phyloP scores from a whole-genome alignment of 2,113 vertebrate genomes.

The Pachyramphus minor region DNA sequence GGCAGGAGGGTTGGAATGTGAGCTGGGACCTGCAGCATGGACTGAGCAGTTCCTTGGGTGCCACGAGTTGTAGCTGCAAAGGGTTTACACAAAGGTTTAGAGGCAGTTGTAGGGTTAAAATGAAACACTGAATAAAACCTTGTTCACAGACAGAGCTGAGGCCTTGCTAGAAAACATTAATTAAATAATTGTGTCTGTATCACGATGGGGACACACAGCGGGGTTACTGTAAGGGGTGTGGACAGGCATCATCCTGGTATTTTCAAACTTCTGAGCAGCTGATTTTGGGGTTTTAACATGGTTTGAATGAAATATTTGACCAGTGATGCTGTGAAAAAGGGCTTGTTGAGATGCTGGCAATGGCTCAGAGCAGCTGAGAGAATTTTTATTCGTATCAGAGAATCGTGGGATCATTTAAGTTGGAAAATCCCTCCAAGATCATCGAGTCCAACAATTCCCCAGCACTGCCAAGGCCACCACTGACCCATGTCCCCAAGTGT shows the following conservation, averaged over 20 bases:
- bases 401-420: neutral
- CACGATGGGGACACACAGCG: neutral
- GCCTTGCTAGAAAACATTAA: neutral
- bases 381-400: neutral
- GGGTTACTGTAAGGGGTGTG: neutral
- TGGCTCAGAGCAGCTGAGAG: neutral
- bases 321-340: neutral
- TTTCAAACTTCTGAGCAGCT: neutral
- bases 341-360: neutral
- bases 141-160: neutral
- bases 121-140: neutral
- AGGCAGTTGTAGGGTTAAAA: neutral
- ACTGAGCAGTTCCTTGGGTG: neutral
- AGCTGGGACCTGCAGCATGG: neutral
- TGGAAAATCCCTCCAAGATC: neutral
- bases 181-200: accelerated
- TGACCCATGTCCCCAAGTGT: neutral
- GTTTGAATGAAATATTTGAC: neutral
- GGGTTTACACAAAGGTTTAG: neutral
- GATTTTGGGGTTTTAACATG: neutral
- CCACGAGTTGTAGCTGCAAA: neutral
- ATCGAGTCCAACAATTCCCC: neutral
- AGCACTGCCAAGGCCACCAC: neutral
- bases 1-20: neutral
- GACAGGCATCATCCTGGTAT: neutral